Percentiles rank a stretch among this genome's conserved stretches.
Conservation (phyloP, 1,140 invertebrate species). For the Ceratina japonica region DNA sequence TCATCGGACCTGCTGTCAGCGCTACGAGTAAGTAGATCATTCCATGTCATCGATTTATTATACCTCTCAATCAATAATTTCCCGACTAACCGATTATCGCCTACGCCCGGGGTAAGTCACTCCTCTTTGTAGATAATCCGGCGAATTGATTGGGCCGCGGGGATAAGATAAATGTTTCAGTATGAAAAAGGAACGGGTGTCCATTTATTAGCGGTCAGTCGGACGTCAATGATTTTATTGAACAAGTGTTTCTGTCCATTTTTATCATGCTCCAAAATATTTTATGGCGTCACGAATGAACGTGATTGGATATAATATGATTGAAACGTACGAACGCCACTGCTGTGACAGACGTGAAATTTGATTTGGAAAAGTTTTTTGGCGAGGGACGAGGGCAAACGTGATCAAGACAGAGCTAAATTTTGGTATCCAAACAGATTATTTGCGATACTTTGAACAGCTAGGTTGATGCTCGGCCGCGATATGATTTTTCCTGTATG, state of each 20-base stretch:
- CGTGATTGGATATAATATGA: too few relatives aligned
- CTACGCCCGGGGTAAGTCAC: neutral
- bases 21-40: conserved; percentile 79
- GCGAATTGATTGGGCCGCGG: neutral
- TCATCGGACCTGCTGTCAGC: conserved; percentile 80
- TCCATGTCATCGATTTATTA: conserved; percentile 52
- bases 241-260: neutral
- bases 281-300: neutral
- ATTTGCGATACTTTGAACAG: conserved; percentile 47
- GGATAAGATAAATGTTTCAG: conserved; percentile 17
- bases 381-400: conserved; percentile 21
- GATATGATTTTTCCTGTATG: conserved; percentile 54
- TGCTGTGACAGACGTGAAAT: conserved; percentile 37
- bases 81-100: conserved; percentile 20
- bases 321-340: neutral
- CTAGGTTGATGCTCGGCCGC: conserved; percentile 39
- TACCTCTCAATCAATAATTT: conserved; percentile 58
- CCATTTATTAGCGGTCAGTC: conserved; percentile 12
- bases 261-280: neutral
- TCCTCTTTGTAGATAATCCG: conserved; percentile 24
- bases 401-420: conserved; percentile 9
- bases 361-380: conserved; percentile 43
- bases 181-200: neutral
- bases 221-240: neutral
- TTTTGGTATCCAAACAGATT: conserved; percentile 52